Evolutionary conservation across 2,888 invertebrate species (phyloP).

Genomic region (Agrenia bidenticulata): DNA sequence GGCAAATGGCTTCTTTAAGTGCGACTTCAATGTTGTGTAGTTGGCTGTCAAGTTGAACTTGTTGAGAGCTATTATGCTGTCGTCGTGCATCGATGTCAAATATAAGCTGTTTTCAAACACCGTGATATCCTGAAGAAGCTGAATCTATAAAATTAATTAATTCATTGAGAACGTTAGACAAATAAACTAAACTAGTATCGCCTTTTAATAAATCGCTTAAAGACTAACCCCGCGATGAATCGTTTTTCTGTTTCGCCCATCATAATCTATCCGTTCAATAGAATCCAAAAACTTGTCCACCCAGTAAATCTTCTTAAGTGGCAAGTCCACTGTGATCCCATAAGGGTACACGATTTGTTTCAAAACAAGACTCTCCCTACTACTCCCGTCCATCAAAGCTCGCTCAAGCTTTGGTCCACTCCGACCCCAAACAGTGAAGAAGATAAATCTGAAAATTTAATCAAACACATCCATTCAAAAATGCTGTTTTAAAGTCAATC

Average conservation of each 20-base stretch:
- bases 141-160: slow-evolving; percentile 59
- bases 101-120: slow-evolving; percentile 73
- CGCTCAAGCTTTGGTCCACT: slow-evolving; percentile 66
- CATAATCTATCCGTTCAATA: slow-evolving; percentile 64
- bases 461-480: too few relatives aligned
- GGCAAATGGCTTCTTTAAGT: slow-evolving; percentile 65
- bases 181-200: slow-evolving; percentile 4
- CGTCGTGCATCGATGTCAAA: slow-evolving; percentile 68
- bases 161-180: background rate
- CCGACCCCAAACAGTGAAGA: slow-evolving; percentile 75
- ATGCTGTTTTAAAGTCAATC: too few relatives aligned
- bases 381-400: slow-evolving; percentile 67
- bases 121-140: slow-evolving; percentile 69
- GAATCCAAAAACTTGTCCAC: slow-evolving; percentile 77
- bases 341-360: slow-evolving; percentile 75
- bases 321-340: slow-evolving; percentile 71
- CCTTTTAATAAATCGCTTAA: background rate
- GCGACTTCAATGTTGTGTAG: slow-evolving; percentile 58
- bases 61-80: slow-evolving; percentile 65
- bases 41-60: slow-evolving; percentile 61
- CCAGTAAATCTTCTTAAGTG: slow-evolving; percentile 73
- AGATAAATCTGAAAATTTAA: slow-evolving; percentile 64
- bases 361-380: slow-evolving; percentile 63
- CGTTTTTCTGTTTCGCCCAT: slow-evolving; percentile 67
- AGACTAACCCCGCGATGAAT: slow-evolving; percentile 61